These are phyloP conservation scores for Neocloeon triangulifer DNA, from an alignment of 1,140 invertebrate genomes.

Conservation along the genomic window DNA sequence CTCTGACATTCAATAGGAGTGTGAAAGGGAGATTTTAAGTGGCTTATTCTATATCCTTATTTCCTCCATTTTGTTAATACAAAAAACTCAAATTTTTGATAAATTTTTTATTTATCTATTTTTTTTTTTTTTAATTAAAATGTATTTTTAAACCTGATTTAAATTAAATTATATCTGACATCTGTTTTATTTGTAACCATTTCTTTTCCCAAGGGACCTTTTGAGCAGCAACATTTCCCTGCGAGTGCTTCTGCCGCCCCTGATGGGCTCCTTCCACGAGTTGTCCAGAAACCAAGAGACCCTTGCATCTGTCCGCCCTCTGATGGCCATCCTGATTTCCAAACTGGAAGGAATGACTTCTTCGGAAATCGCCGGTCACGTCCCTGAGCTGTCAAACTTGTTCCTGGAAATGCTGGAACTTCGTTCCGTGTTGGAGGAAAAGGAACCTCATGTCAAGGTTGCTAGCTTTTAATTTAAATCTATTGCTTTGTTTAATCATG, in stretches of 20 bases:
- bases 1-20: no score
- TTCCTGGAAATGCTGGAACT: conserved; percentile 56
- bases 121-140: no score
- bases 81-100: no score
- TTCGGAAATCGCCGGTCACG: conserved; percentile 33
- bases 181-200: background rate
- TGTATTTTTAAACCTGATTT: no score
- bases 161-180: no score
- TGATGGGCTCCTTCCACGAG: conserved; percentile 34
- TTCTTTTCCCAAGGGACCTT: conserved; percentile 4
- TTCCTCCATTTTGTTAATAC: no score
- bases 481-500: background rate
- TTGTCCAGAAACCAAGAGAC: background rate
- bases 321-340: conserved; percentile 51
- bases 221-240: conserved; percentile 40
- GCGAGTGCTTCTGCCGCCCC: conserved; percentile 50
- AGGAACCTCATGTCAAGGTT: no score
- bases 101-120: no score
- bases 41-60: no score
- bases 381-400: conserved; percentile 41
- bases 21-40: no score
- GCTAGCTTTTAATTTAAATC: conserved; percentile 1
- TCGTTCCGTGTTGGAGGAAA: conserved; percentile 19
- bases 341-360: conserved; percentile 32
- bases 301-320: conserved; percentile 28